Conservation (phyloP, 2,888 invertebrate species). For the Dasysyrphus tricinctus region DNA sequence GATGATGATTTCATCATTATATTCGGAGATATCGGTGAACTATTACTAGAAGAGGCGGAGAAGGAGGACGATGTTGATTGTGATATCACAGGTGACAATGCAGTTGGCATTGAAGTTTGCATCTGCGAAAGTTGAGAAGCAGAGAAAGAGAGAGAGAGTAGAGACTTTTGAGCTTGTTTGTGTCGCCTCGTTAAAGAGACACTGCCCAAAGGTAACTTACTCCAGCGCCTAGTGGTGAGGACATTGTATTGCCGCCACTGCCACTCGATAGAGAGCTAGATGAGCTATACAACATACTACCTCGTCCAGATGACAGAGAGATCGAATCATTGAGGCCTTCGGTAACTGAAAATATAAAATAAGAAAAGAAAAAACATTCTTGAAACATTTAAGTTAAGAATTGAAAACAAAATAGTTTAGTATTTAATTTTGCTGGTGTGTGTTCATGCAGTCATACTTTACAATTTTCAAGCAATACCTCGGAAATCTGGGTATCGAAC, state of each 20-base stretch:
- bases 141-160: conserved; percentile 74
- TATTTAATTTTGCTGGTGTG: too few relatives aligned
- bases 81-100: conserved; percentile 83
- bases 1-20: conserved; percentile 68
- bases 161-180: conserved; percentile 68
- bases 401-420: too few relatives aligned
- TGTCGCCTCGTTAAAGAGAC: conserved; percentile 70
- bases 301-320: conserved; percentile 81
- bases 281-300: conserved; percentile 84
- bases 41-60: conserved; percentile 75
- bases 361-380: neutral
- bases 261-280: conserved; percentile 84
- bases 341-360: conserved; percentile 73
- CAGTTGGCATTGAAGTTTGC: conserved; percentile 80
- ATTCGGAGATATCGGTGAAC: conserved; percentile 77
- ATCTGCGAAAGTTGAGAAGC: conserved; percentile 77
- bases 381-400: too few relatives aligned
- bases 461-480: too few relatives aligned
- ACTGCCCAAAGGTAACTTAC: conserved; percentile 79
- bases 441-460: too few relatives aligned
- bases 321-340: conserved; percentile 80
- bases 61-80: conserved; percentile 77
- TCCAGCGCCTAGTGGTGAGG: conserved; percentile 83
- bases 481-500: too few relatives aligned
- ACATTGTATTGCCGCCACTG: conserved; percentile 83